Conservation (phyloP, 2,113 vertebrate species). For the Columbina picui region DNA sequence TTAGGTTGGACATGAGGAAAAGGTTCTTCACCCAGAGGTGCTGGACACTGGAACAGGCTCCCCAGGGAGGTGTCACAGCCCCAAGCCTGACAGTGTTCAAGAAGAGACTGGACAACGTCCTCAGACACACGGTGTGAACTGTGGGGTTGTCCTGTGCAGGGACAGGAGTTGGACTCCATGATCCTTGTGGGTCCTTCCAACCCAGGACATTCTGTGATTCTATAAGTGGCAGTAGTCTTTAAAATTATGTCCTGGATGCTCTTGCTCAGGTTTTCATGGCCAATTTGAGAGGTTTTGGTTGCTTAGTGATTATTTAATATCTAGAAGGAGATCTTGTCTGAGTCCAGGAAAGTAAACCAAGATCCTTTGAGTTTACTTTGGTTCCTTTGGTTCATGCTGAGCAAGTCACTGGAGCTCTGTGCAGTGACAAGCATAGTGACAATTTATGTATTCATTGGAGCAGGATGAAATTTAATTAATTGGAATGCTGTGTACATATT, state of each 20-base stretch:
- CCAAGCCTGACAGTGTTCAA: too few species aligned
- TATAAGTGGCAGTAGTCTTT: not conserved
- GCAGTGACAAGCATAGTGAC: not conserved
- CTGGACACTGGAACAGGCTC: too few species aligned
- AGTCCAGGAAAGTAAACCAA: not conserved
- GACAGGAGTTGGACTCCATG: too few species aligned
- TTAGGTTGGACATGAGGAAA: too few species aligned
- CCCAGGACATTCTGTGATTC: too few species aligned
- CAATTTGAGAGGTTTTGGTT: not conserved
- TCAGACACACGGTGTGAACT: too few species aligned
- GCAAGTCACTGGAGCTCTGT: not conserved
- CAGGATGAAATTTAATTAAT: slow-evolving; percentile 14
- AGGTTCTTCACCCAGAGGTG: too few species aligned
- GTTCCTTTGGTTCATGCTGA: not conserved
- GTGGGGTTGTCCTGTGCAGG: too few species aligned
- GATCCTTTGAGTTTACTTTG: not conserved
- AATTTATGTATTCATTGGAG: slow-evolving; percentile 15
- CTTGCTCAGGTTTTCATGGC: not conserved
- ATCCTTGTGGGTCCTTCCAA: too few species aligned
- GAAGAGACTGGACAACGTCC: too few species aligned
- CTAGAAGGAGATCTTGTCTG: not conserved
- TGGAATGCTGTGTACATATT: slow-evolving; percentile 10
- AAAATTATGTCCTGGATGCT: not conserved
- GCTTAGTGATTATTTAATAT: not conserved
- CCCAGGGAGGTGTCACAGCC: too few species aligned